These are phyloP conservation scores for Tragelaphus imberbis DNA, from an alignment of 2,113 vertebrate genomes.

Conservation along the genomic window DNA sequence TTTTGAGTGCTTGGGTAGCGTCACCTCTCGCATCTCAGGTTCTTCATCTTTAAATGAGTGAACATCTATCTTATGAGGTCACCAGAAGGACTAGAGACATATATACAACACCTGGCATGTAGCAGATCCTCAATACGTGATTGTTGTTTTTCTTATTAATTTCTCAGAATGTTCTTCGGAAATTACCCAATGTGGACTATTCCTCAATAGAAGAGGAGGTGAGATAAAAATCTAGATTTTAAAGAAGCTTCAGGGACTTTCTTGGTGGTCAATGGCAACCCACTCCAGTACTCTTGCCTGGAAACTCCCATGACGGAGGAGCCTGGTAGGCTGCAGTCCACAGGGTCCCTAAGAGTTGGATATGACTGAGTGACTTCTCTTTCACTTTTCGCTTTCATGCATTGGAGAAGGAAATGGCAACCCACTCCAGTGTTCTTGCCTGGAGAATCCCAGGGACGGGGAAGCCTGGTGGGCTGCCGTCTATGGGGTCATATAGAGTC, in stretches of 20 bases:
- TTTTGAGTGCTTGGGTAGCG: not conserved
- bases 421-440: too few species aligned
- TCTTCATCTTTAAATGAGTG: not conserved
- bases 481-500: too few species aligned
- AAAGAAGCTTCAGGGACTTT: not conserved
- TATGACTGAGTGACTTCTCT: too few species aligned
- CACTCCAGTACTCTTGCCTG: too few species aligned
- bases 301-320: too few species aligned
- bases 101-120: not conserved
- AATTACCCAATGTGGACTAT: not conserved
- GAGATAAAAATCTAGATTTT: not conserved
- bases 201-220: not conserved
- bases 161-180: not conserved
- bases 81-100: not conserved
- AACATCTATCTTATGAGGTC: not conserved
- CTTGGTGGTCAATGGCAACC: not conserved
- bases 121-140: not conserved
- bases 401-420: too few species aligned
- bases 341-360: too few species aligned
- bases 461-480: too few species aligned
- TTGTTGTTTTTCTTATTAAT: not conserved
- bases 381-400: too few species aligned
- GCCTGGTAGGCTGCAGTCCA: too few species aligned
- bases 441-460: too few species aligned
- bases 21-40: not conserved